A percentile compares a stretch with the other conserved stretches of the same genome.
phyloP scores from a whole-genome alignment of 2,113 vertebrate species.

The Otocyon megalotis region DNA sequence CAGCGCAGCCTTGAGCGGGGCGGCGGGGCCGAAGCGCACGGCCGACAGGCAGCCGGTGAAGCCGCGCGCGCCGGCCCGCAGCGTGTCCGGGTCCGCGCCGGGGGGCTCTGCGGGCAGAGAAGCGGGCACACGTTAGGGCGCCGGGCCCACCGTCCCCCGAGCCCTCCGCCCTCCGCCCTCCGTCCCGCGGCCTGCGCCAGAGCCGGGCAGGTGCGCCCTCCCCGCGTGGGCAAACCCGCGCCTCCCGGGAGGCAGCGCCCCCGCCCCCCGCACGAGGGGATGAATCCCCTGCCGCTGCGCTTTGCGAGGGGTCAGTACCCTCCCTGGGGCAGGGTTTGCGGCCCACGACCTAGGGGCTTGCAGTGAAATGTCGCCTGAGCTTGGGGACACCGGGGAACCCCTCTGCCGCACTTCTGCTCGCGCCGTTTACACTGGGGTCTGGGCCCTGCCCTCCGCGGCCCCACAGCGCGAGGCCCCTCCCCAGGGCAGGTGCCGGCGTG shows the following conservation, averaged over 20 bases:
- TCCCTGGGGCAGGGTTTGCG: background rate
- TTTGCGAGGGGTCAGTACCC: no score
- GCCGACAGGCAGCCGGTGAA: conserved; percentile 94
- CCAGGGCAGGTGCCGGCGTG: no score
- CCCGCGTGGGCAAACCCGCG: rapidly evolving
- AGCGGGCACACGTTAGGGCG: conserved; percentile 37
- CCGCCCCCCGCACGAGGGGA: no score
- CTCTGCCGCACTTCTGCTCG: background rate
- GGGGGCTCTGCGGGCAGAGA: conserved; percentile 82
- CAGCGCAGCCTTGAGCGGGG: conserved; percentile 93
- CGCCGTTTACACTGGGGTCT: background rate
- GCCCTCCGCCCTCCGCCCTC: rapidly evolving
- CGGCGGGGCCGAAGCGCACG: conserved; percentile 92
- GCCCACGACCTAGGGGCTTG: rapidly evolving
- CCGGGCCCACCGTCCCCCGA: background rate
- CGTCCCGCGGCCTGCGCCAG: background rate
- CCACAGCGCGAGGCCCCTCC: no score
- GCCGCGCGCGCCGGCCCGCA: conserved; percentile 89
- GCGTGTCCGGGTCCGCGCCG: conserved; percentile 87
- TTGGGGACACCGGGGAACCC: background rate
- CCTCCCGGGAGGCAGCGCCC: rapidly evolving
- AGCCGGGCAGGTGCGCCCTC: background rate
- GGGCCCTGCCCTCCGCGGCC: background rate
- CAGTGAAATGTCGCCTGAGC: no score
- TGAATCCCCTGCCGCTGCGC: background rate